phyloP scores from a whole-genome alignment of 2,888 invertebrate species.

The Phania funesta region DNA sequence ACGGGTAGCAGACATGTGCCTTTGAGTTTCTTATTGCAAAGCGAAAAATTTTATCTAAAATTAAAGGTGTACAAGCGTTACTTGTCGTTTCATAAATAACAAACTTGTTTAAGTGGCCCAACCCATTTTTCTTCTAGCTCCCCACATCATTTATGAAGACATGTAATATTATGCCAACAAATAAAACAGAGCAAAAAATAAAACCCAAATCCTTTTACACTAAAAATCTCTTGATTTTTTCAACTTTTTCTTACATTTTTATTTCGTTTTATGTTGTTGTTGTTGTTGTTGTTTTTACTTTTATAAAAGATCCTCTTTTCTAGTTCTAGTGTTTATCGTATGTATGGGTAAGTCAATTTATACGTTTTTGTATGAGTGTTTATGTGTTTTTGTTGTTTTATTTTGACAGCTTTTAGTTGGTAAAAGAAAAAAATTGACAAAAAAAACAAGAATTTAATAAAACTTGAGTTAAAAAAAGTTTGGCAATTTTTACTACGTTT shows the following conservation, averaged over 20 bases:
- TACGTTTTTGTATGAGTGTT: conserved; percentile 7
- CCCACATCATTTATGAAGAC: neutral
- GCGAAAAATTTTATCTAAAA: no score
- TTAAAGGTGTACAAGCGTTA: no score
- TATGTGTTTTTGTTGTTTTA: neutral
- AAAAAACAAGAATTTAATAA: neutral
- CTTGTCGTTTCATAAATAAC: no score
- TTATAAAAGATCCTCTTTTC: neutral
- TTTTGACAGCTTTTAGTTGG: no score
- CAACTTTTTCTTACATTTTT: neutral
- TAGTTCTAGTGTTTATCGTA: neutral
- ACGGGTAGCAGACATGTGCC: no score
- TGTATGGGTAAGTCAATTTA: conserved; percentile 21
- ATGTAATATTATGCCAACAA: conserved; percentile 23
- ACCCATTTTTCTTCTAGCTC: neutral
- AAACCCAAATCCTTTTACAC: conserved; percentile 12
- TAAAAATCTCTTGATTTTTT: neutral
- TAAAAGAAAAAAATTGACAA: no score
- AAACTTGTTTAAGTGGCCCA: neutral
- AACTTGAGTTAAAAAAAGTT: conserved; percentile 4
- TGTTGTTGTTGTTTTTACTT: neutral
- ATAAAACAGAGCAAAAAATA: neutral
- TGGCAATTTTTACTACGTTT: conserved; percentile 11
- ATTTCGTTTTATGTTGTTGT: no score
- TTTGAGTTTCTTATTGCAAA: no score